phyloP scores from a whole-genome alignment of 2,888 invertebrate species.

The Acrocyrtus sp. region DNA sequence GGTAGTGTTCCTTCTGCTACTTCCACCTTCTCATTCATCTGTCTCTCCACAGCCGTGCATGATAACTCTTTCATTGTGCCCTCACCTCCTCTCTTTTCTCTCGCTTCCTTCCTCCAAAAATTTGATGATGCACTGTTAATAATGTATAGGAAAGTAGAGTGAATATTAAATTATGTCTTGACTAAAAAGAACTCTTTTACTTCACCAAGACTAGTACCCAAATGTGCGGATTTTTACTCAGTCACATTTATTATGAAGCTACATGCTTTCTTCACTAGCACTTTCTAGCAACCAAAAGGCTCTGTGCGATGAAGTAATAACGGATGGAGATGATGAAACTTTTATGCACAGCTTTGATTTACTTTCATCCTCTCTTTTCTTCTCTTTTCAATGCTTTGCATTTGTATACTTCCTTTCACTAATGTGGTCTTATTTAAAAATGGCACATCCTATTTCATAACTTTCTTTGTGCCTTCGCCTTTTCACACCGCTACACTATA shows the following conservation, averaged over 20 bases:
- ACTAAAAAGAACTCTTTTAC: no score
- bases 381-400: constrained; percentile 11
- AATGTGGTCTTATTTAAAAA: no score
- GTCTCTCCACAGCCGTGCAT: neutral
- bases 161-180: constrained; percentile 18
- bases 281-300: no score
- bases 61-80: constrained; percentile 43
- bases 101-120: neutral
- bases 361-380: constrained; percentile 40
- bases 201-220: neutral
- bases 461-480: neutral
- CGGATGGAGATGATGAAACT: constrained; percentile 52
- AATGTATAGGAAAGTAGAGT: constrained; percentile 10
- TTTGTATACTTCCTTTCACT: constrained; percentile 8
- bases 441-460: neutral
- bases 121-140: constrained; percentile 4
- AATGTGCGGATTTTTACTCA: neutral
- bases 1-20: constrained; percentile 20
- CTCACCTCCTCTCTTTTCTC: constrained; percentile 9
- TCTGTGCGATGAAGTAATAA: constrained; percentile 32
- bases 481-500: neutral
- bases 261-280: neutral
- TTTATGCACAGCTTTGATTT: constrained; percentile 54
- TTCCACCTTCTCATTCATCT: neutral
- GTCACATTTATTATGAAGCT: neutral